Conservation (phyloP, 2,888 invertebrate genomes). For the Eupeodes latifasciatus region DNA sequence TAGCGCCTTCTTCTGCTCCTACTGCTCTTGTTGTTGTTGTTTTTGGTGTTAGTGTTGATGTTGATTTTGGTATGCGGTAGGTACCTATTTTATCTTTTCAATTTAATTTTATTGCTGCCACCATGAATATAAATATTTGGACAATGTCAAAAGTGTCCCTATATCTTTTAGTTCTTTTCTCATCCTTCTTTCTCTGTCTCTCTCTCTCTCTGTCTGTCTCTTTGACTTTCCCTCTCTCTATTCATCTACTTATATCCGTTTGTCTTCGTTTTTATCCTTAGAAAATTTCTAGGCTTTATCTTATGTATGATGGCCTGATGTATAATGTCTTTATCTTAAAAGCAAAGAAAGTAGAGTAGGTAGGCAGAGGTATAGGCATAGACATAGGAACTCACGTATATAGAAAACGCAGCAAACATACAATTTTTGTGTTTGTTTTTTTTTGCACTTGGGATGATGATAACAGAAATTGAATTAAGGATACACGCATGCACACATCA, state of each 20-base stretch:
- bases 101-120: constrained; percentile 76
- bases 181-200: not conserved
- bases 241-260: not conserved
- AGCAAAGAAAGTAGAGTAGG: constrained; percentile 20
- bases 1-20: not conserved
- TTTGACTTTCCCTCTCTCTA: not conserved
- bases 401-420: constrained; percentile 41
- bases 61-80: constrained; percentile 51
- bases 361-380: too few species aligned
- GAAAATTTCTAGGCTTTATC: not conserved
- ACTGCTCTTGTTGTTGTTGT: not conserved
- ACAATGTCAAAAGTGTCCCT: constrained; percentile 64
- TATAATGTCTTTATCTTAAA: constrained; percentile 64
- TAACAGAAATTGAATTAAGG: constrained; percentile 72
- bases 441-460: constrained; percentile 55
- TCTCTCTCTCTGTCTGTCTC: not conserved
- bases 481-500: constrained; percentile 53
- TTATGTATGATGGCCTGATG: constrained; percentile 1
- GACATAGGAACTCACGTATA: not conserved
- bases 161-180: not conserved
- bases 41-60: not conserved
- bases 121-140: constrained; percentile 77
- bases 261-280: not conserved
- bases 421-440: not conserved
- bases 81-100: constrained; percentile 71